Base-by-base conservation (phyloP, 2,797 vertebrate species). In the Chiropotes sagulatus region DNA sequence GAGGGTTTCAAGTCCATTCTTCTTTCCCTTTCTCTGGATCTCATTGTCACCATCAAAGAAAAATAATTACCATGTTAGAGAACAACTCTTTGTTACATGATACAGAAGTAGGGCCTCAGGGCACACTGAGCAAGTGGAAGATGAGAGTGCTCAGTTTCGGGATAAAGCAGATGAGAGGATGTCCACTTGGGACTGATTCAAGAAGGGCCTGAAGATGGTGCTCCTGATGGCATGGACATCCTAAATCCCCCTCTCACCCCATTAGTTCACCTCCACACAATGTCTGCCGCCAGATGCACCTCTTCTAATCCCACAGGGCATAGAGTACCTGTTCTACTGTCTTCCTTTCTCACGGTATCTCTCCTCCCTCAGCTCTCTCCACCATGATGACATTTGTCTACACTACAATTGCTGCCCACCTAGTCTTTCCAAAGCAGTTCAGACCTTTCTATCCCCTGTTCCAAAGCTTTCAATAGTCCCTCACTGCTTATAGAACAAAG, bases 251-350 rank as follows among this genome's bases (percentile, higher is more conserved):
- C 41, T 41, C 36, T 17, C 22, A 41, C 28, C 36, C 36, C 33
- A 0, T 14, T 24, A 10, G 33, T 10, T 30, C 26, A 3, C 39
- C 44, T 76, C 36, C 33, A 48, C 3, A 1, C 0, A 0, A 0
- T 11, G 28, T 28, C 73, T 82, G 26, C 14, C 33, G 48, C 30
- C 14, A 24, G 39, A 24, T 2, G 17, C 46, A 9, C 19, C n/a
- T n/a, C 52, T 39, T 11, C 36, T 12, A 44, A 14, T 24, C 30
- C 48, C 33, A 4, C 11, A 17, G 64, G 20, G 50, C 46, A 61
- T 67, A 0, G 0, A 3, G 22, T 7, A 1, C 48, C 19, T 58
- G 22, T 73, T 44, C 36, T 15, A 5, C 70, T 5, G 7, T n/a
- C 1, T 1, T 0, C 67, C 22, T 22, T 83, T 26, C 86, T 54